Base-by-base conservation (phyloP, 1,140 invertebrate species). In the Colletes gigas region DNA sequence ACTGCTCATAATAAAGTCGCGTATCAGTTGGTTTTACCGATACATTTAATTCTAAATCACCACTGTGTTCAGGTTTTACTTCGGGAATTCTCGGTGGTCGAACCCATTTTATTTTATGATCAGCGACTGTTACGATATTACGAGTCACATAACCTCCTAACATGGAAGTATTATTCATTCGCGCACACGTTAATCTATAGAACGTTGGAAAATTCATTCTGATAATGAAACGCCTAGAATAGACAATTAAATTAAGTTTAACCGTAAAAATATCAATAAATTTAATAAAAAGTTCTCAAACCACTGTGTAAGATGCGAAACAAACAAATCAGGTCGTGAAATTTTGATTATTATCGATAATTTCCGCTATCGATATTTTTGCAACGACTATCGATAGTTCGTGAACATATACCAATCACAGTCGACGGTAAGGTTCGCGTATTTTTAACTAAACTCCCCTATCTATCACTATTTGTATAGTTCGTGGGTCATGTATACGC, bases 61-160 rank as follows among this genome's bases (percentile, higher is more conserved):
- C 95, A 75, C 93, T 95, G 88, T 94, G 95, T 81, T 93, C 89
- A 3, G 95, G 93, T 77, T 94, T 91, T 63, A 89, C 90, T 75
- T 92, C n/a, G 3, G 66, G 30, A 4, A 19, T 3, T 39, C 12
- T 59, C 4, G 8, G 0, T 41, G 78, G 78, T 2, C 59, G 21
- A 3, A 1, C 3, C 76, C 76, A 78, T 2, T 71, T 21, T 44
- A 78, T 63, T 8, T 71, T 71, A 21, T 54, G 41, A n/a, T 62
- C 30, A 0, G 44, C 30, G 10, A 63, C 4, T 0, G 39, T 21
- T 54, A n/a, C 15, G 0, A 7, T 15, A 44, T 60, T 7, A 0
- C 76, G 44, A 4, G 14, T 62, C 10, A 63, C 4, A 54, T 63
- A 78, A 78, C 76, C 76, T 63, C 76, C 76, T 15, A 78, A 21